These are phyloP conservation scores for Cetoscarus ocellatus DNA, from an alignment of 2,797 vertebrate species.

Conservation along the genomic window DNA sequence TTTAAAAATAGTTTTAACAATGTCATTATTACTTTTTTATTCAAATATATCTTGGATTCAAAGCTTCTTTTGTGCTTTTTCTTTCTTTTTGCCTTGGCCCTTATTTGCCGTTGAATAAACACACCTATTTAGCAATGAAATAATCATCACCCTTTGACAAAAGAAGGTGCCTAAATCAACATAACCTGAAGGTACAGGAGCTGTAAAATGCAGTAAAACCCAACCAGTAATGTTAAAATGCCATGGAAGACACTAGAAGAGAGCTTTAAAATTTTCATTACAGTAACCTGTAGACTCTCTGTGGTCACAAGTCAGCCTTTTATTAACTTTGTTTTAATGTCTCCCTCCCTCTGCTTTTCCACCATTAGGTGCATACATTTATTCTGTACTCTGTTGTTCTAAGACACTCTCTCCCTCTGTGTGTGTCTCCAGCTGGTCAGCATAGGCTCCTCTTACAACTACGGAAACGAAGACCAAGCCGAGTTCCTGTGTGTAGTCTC, in stretches of 20 bases:
- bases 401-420: conserved; percentile 34
- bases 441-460: conserved; percentile 99
- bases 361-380: conserved; percentile 2
- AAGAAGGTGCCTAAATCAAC: no score
- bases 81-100: no score
- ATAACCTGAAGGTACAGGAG: no score
- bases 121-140: no score
- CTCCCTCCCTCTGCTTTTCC: conserved; percentile 22
- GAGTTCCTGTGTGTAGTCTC: conserved; percentile 99
- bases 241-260: not conserved
- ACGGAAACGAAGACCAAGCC: conserved; percentile 98
- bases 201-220: conserved; percentile 1
- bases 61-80: no score
- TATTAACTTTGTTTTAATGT: conserved; percentile 13
- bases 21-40: no score
- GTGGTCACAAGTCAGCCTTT: conserved; percentile 21
- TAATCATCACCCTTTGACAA: no score
- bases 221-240: not conserved
- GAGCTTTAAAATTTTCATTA: not conserved
- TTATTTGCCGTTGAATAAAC: no score
- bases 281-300: conserved; percentile 34
- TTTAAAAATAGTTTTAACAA: no score
- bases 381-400: conserved; percentile 2
- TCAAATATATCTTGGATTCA: no score
- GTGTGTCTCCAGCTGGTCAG: conserved; percentile 90